Base-by-base conservation (phyloP, 1,140 invertebrate species). In the Cyclargus thomasi region DNA sequence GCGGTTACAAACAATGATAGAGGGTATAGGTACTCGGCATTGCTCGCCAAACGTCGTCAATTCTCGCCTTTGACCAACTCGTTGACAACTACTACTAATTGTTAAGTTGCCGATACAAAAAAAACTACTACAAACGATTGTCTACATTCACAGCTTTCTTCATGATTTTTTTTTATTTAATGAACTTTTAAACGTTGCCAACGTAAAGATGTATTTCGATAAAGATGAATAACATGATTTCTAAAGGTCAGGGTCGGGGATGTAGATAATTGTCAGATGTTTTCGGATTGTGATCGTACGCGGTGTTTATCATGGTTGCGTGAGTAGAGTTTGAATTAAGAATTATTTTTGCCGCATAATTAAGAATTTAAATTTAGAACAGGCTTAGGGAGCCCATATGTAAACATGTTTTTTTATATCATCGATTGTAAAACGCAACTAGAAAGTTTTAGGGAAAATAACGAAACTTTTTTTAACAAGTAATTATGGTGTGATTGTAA, bases 251-350 rank as follows among this genome's bases (percentile, higher is more conserved):
- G n/a, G 17, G 17, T 2, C 29, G 35, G 29, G 36, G 29, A 35
- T 64, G 55, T 64, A 35, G 63, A 64, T 64, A 64, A 64, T 39
- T 10, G 29, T 64, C 63, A 64, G 63, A 64, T 64, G 29, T 36
- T 64, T 35, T 39, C 35, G 55, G 55, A 59, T 59, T 59, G 55
- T 59, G 55, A 0, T 22, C 55, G 55, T 59, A 20, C 18, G 55
- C 18, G 55, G 55, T 59, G 18, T 59, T 8, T 59, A 59, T 20
- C 55, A 59, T 59, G 55, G 55, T 22, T 59, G 55, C 55, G 55
- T 59, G 55, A 59, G 55, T 59, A 59, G 6, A 59, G 18, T 59
- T 59, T 59, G 55, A 59, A 59, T 59, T 62, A 47, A 67, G 35
- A 67, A 67, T 18, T 67, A 11, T 55, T 16, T 57, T 64, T 57